These are phyloP conservation scores for Branchipolynoe longqiensis DNA, from an alignment of 2,888 invertebrate genomes.

Conservation along the genomic window DNA sequence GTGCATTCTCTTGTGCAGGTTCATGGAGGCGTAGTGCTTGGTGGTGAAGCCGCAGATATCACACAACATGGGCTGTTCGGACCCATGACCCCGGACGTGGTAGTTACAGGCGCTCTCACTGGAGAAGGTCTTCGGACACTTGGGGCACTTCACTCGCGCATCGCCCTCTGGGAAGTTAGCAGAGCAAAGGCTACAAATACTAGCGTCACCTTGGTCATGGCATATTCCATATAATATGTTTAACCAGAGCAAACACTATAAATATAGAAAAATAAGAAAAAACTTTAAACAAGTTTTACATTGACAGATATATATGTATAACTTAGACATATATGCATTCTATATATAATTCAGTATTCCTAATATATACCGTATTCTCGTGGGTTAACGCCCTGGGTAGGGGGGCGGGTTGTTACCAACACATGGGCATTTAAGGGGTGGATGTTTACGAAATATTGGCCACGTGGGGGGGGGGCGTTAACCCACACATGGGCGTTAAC, in stretches of 20 bases:
- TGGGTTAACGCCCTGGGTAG: no score
- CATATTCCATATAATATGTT: neutral
- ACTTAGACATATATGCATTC: neutral
- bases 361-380: no score
- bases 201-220: no score
- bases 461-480: no score
- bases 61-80: constrained; percentile 62
- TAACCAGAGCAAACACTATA: no score
- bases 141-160: constrained; percentile 45
- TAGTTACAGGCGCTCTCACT: constrained; percentile 55
- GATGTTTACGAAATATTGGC: no score
- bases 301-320: neutral
- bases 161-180: neutral
- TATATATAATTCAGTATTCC: no score
- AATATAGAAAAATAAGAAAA: constrained; percentile 2
- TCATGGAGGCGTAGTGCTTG: constrained; percentile 63
- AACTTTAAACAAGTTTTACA: neutral
- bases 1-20: constrained; percentile 62
- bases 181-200: no score
- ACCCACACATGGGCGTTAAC: no score
- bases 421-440: no score
- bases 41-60: constrained; percentile 66
- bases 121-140: constrained; percentile 61
- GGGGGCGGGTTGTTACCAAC: no score
- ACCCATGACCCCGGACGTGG: constrained; percentile 65